These are phyloP conservation scores for Halichoeres trimaculatus DNA, from an alignment of 2,113 vertebrate species.

Conservation along the genomic window DNA sequence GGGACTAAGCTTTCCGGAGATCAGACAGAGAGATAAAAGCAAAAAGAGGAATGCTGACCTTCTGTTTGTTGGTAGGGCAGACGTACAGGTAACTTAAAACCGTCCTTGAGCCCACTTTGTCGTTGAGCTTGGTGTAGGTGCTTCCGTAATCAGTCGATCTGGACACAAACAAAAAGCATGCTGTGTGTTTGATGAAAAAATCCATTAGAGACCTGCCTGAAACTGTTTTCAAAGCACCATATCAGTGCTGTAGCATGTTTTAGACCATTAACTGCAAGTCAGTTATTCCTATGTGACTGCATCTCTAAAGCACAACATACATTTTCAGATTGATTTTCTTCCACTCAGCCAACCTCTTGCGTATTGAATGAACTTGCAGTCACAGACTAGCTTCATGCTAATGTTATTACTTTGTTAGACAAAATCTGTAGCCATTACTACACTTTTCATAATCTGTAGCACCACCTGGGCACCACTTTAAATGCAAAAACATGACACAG, in stretches of 20 bases:
- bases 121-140: slow-evolving; percentile 94
- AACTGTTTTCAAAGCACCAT: slow-evolving; percentile 25
- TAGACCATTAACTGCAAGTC: slow-evolving; percentile 66
- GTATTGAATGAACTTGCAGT: slow-evolving; percentile 28
- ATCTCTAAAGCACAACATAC: slow-evolving; percentile 26
- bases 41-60: slow-evolving; percentile 82
- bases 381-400: slow-evolving; percentile 10
- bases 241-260: slow-evolving; percentile 39
- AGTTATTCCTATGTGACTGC: slow-evolving; percentile 41
- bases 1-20: slow-evolving; percentile 6
- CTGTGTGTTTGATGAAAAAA: slow-evolving; percentile 28
- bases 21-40: slow-evolving; percentile 44
- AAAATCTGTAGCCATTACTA: not conserved
- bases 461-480: not conserved
- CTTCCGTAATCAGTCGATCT: slow-evolving; percentile 96
- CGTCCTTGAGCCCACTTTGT: slow-evolving; percentile 94
- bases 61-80: slow-evolving; percentile 96
- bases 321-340: slow-evolving; percentile 52
- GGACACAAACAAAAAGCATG: slow-evolving; percentile 44
- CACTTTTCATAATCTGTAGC: not conserved
- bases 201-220: slow-evolving; percentile 33
- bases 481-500: not conserved
- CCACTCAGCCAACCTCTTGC: slow-evolving; percentile 16
- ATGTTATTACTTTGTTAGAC: slow-evolving; percentile 20
- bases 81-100: slow-evolving; percentile 96